Evolutionary conservation across 2,113 vertebrate species (phyloP), one percentile per base, ranked within the genome.

Genomic region (Grantiella picta): DNA sequence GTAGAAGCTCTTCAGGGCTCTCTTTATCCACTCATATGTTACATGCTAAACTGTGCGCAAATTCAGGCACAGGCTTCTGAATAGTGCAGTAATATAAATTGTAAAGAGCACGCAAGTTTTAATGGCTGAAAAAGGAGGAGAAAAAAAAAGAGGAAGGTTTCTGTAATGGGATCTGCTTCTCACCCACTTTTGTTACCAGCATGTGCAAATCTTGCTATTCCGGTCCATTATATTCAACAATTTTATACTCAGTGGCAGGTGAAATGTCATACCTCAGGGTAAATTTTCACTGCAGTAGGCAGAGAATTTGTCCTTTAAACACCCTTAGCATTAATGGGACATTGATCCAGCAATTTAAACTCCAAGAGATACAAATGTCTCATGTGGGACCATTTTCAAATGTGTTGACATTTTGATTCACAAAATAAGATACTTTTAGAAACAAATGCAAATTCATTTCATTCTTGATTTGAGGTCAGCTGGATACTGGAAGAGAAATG

Each of bases 271-370:
- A 95, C 77, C 72, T 92, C 5, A 0, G 84, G 91, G 84, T 97
- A 94, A 56, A 92, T 94, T 97, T 97, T 96, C 95, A 79, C 95
- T 94, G 91, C 77, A 84, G 65, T 86, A 95, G 85, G 93, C 96
- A 96, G 73, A 90, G 94, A 92, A 73, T 92, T 95, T 95, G 97
- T 96, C 97, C 95, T 96, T 92, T 95, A 93, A 95, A 96, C 52
- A 90, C 68, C 92, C 96, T 97, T 61, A 93, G 72, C 64, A 86
- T 83, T 96, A 95, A 94, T 75, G 82, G 77, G 53, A 90, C 90
- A 96, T 82, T 93, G 94, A 97, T 96, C 79, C 86, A 64, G 64
- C 76, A 93, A 92, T 94, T 95, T 88, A 64, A 96, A 90, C 85
- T 90, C 79, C 59, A 83, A 78, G 76, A 90, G 79, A 94, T 75